Conservation (phyloP, 2,797 vertebrate genomes). For the Lepus townsendii region DNA sequence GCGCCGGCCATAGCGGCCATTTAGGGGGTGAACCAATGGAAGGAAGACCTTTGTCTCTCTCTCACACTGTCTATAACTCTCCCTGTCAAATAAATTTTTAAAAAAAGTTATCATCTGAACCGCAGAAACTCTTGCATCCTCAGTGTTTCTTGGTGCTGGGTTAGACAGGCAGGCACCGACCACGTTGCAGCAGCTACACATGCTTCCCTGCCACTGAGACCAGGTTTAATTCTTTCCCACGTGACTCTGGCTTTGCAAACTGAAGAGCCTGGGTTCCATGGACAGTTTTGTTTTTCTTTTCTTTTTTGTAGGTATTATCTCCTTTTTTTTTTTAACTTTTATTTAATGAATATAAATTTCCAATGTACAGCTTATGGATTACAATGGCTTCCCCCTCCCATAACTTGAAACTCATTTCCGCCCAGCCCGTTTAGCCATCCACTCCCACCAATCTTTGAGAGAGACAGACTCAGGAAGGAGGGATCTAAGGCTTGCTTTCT, state of each 20-base stretch:
- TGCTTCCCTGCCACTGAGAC: slow-evolving; percentile 66
- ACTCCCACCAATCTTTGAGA: slow-evolving; percentile 11
- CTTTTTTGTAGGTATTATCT: too few relatives aligned
- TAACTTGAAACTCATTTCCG: slow-evolving; percentile 60
- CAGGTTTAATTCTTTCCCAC: slow-evolving; percentile 60
- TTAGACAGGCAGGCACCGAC: slow-evolving; percentile 69
- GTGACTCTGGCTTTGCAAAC: slow-evolving; percentile 73
- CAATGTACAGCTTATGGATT: too few relatives aligned
- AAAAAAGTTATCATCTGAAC: slow-evolving; percentile 59
- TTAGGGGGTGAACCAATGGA: too few relatives aligned
- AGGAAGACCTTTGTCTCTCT: too few relatives aligned
- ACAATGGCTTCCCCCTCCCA: too few relatives aligned
- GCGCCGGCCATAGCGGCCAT: too few relatives aligned
- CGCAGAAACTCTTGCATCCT: slow-evolving; percentile 61
- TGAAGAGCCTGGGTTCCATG: slow-evolving; percentile 35
- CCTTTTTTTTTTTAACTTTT: too few relatives aligned
- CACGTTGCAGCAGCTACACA: slow-evolving; percentile 67
- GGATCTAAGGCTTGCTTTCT: slow-evolving; percentile 73
- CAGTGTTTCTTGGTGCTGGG: slow-evolving; percentile 57
- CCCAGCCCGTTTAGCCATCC: slow-evolving; percentile 3
- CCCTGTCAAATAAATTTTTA: slow-evolving; percentile 13
- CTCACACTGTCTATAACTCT: too few relatives aligned
- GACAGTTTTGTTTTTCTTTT: slow-evolving; percentile 65
- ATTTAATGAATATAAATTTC: too few relatives aligned
- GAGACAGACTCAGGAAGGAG: slow-evolving; percentile 56